Evolutionary conservation across 1,140 invertebrate genomes (phyloP), one percentile per base, ranked within the genome.

Genomic region (Zophobas atratus): DNA sequence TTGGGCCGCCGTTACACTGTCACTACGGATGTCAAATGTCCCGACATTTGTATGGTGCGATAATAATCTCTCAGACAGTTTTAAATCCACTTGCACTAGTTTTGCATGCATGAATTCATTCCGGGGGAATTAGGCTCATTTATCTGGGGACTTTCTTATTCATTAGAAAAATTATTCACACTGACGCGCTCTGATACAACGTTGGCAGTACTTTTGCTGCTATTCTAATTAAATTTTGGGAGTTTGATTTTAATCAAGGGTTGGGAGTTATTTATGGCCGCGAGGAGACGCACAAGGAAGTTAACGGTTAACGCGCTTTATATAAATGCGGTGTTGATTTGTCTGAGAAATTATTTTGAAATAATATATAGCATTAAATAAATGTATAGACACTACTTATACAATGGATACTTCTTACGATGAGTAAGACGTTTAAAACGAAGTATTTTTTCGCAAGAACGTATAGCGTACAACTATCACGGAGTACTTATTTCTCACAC

Each of bases 11-110:
- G 39, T 73, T 76, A 70, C 63, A 70, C 51, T 76, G 77, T 79
- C 77, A 76, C 72, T 75, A 75, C 57, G 60, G 49, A 79, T 79
- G 78, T 79, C 78, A 79, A 79, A 79, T 79, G 78, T 71, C 34
- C 63, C 51, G 70, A 75, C 78, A 79, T 79, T 79, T 79, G 78
- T 79, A 79, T 77, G 57, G 75, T 41, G 67, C 51, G 78, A 79
- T 79, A 79, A 77, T 79, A 79, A 79, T 79, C 78, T 79, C 55
- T 53, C 32, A 53, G 75, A 79, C 73, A 76, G 63, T 70, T 76
- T 79, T 79, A 79, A 79, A 77, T 71, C 75, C 75, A 71, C 63
- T 71, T 46, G 51, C 60, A 63, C 75, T 71, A 71, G 63, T 77
- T 77, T 77, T 36, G 67, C 75, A 77, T 77, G 75, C 75, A 77